Conservation (phyloP, 2,113 vertebrate genomes). For the Gallinago undulata region DNA sequence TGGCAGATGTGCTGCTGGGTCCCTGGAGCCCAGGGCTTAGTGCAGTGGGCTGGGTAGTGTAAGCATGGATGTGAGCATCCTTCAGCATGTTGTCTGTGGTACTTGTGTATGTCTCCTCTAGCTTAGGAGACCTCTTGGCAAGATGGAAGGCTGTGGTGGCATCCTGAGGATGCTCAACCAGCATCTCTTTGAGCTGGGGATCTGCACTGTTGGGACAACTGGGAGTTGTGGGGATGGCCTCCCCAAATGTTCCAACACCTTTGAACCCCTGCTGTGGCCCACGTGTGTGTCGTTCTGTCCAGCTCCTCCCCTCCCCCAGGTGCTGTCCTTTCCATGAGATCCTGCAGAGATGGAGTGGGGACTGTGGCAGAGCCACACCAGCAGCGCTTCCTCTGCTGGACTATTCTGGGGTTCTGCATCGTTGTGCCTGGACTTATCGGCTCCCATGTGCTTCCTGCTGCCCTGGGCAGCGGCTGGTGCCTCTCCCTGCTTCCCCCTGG, state of each 20-base stretch:
- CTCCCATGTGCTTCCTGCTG: slow-evolving; percentile 28
- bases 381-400: background rate
- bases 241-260: background rate
- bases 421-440: background rate
- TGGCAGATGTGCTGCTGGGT: background rate
- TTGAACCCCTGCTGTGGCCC: background rate
- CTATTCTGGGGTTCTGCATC: slow-evolving; percentile 19
- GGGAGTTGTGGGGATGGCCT: background rate
- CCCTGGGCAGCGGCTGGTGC: background rate
- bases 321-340: background rate
- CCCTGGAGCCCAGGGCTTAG: background rate
- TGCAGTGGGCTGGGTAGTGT: background rate
- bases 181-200: background rate
- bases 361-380: background rate
- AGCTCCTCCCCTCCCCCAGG: background rate
- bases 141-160: background rate
- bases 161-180: background rate
- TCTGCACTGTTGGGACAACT: rapidly evolving
- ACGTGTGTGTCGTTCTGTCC: too few species aligned
- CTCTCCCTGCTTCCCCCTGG: background rate
- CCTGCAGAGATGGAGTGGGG: background rate
- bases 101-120: background rate
- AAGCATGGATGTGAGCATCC: rapidly evolving
- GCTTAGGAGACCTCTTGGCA: background rate
- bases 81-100: background rate